Conservation (phyloP, 1,140 invertebrate genomes). For the Eriosoma lanigerum region DNA sequence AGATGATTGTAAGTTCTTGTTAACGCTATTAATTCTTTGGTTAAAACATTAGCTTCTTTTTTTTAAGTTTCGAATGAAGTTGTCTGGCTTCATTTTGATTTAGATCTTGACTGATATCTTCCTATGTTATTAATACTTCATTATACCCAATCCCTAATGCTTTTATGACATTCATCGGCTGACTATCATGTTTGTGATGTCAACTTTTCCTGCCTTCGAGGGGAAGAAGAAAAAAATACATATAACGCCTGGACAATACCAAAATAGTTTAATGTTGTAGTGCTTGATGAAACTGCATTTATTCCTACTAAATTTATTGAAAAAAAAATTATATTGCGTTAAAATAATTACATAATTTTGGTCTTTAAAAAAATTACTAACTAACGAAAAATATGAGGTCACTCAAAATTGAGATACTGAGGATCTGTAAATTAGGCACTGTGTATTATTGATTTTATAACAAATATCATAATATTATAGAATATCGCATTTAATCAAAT, state of each 20-base stretch:
- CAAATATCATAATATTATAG: no score
- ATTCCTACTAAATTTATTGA: background rate
- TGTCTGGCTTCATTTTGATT: background rate
- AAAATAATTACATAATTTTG: no score
- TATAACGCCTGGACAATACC: background rate
- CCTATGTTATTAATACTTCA: background rate
- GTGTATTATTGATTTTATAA: no score
- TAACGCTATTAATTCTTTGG: background rate
- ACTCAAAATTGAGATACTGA: no score
- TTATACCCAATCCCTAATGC: background rate
- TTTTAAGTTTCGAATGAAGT: background rate
- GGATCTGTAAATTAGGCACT: no score
- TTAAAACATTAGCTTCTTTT: background rate
- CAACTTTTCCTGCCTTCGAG: background rate
- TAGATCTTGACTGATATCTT: background rate
- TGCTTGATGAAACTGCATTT: background rate
- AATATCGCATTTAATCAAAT: no score
- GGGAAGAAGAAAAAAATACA: background rate
- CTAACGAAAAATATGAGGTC: no score
- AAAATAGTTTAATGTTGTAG: background rate
- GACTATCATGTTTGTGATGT: background rate
- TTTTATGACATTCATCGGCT: no score
- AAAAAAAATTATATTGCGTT: no score
- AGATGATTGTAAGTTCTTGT: constrained; percentile 4
- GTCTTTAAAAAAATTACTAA: no score